These are phyloP conservation scores for Micromesistius poutassou DNA, from an alignment of 2,797 vertebrate species.

Conservation along the genomic window DNA sequence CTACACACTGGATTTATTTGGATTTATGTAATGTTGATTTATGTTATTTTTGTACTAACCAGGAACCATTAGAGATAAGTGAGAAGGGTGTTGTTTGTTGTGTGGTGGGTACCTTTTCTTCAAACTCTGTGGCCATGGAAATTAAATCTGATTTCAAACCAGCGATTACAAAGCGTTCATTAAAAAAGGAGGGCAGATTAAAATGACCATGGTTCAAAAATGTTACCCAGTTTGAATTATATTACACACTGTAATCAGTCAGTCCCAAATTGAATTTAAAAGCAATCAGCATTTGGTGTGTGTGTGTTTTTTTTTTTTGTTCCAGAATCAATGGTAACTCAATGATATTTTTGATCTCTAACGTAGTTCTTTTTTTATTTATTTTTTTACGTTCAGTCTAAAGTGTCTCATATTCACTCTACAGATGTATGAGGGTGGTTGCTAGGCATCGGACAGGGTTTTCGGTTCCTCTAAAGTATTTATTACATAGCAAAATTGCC, in stretches of 20 bases:
- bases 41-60: slow-evolving; percentile 25
- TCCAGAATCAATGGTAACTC: slow-evolving; percentile 72
- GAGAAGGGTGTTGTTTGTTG: slow-evolving; percentile 26
- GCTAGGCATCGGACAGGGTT: neutral
- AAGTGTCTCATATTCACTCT: slow-evolving; percentile 33
- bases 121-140: neutral
- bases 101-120: slow-evolving; percentile 1
- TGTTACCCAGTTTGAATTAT: slow-evolving; percentile 53
- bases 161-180: slow-evolving; percentile 51
- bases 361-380: slow-evolving; percentile 38
- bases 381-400: slow-evolving; percentile 52
- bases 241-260: slow-evolving; percentile 70
- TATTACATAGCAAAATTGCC: slow-evolving; percentile 50
- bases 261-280: slow-evolving; percentile 73
- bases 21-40: no score
- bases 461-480: neutral
- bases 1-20: neutral
- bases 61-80: slow-evolving; percentile 27
- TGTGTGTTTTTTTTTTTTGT: slow-evolving; percentile 29
- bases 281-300: slow-evolving; percentile 69
- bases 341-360: slow-evolving; percentile 72
- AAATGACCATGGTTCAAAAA: slow-evolving; percentile 65
- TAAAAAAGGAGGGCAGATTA: slow-evolving; percentile 62
- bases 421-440: slow-evolving; percentile 29
- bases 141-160: slow-evolving; percentile 23